Conservation (phyloP, 2,113 vertebrate genomes). For the Daboia siamensis region DNA sequence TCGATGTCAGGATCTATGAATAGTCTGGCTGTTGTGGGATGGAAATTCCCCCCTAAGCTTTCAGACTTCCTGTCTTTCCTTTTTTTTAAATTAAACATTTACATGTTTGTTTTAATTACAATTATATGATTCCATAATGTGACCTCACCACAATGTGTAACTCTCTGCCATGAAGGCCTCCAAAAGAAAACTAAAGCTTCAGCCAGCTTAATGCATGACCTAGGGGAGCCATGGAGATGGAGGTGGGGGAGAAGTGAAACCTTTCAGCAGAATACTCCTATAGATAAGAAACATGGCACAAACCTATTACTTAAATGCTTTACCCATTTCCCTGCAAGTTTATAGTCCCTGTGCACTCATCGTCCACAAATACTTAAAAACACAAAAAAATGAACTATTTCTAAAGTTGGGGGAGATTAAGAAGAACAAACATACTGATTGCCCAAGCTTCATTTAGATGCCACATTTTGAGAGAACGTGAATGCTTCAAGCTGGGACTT, state of each 20-base stretch:
- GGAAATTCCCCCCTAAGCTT: neutral
- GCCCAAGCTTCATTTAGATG: slow-evolving; percentile 50
- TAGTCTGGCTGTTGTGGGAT: neutral
- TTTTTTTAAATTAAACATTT: slow-evolving; percentile 57
- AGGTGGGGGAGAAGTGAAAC: slow-evolving; percentile 48
- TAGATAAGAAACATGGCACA: slow-evolving; percentile 53
- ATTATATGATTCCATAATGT: slow-evolving; percentile 70
- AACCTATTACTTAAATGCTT: slow-evolving; percentile 62
- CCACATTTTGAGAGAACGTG: slow-evolving; percentile 32
- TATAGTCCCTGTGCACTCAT: slow-evolving; percentile 55
- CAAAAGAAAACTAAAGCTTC: slow-evolving; percentile 78
- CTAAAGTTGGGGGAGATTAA: slow-evolving; percentile 53
- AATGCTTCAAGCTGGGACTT: neutral
- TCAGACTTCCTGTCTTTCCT: neutral
- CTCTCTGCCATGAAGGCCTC: slow-evolving; percentile 68
- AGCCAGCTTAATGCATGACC: slow-evolving; percentile 62
- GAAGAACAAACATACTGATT: slow-evolving; percentile 57
- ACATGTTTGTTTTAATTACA: slow-evolving; percentile 77
- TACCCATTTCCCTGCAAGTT: slow-evolving; percentile 67
- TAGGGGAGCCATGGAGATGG: slow-evolving; percentile 42
- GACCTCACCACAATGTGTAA: slow-evolving; percentile 67
- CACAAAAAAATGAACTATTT: slow-evolving; percentile 68
- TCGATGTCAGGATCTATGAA: neutral
- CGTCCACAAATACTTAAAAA: slow-evolving; percentile 56
- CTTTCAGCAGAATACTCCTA: slow-evolving; percentile 65